phyloP scores from a whole-genome alignment of 2,797 vertebrate genomes.

The Gambelia wislizenii region DNA sequence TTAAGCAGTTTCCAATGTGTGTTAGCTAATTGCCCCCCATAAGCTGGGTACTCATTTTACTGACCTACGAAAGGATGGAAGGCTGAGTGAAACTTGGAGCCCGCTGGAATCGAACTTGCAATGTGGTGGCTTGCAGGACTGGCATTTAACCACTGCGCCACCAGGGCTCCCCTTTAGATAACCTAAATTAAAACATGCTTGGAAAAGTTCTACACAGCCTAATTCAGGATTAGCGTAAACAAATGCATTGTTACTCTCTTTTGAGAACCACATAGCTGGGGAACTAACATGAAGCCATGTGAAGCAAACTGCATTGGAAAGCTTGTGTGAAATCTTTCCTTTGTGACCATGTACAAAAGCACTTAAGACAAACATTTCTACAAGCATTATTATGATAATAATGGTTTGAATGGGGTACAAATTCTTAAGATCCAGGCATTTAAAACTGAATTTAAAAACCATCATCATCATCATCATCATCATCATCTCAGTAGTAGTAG shows the following conservation, averaged over 20 bases:
- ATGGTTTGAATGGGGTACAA: neutral
- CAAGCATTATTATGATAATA: neutral
- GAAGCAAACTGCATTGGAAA: neutral
- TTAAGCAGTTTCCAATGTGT: no score
- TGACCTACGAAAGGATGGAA: no score
- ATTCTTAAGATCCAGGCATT: neutral
- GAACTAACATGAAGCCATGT: neutral
- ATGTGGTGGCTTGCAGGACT: no score
- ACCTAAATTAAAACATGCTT: neutral
- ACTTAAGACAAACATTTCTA: neutral
- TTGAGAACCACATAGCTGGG: neutral
- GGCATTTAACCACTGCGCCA: no score
- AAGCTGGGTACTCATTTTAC: no score
- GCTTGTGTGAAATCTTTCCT: neutral
- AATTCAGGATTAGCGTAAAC: neutral
- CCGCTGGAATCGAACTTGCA: no score
- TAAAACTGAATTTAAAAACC: neutral
- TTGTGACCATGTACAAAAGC: neutral
- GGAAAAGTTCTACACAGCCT: neutral
- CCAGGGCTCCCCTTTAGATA: no score
- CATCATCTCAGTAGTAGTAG: neutral
- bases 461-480: no score
- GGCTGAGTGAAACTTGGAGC: no score
- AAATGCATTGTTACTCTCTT: neutral
- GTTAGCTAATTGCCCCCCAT: no score